Percentiles rank a stretch among this genome's conserved stretches.
phyloP scores from a whole-genome alignment of 1,140 invertebrate genomes.

The Drosophila takahashii region DNA sequence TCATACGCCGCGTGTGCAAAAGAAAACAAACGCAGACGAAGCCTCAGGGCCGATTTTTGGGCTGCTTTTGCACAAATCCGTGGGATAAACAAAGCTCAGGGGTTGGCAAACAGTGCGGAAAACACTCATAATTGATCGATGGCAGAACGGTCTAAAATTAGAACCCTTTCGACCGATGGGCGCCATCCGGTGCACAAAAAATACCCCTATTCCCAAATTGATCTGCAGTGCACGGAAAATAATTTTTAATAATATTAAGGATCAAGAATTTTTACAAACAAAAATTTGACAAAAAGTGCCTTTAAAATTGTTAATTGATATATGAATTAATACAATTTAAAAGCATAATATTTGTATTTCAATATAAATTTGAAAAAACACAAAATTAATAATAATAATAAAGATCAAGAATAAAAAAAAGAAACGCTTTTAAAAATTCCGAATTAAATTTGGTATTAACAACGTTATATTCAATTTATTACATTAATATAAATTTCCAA shows the following conservation, averaged over 20 bases:
- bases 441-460: neutral
- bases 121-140: conserved; percentile 38
- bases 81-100: conserved; percentile 40
- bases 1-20: conserved; percentile 68
- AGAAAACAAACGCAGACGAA: conserved; percentile 58
- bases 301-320: too few species aligned
- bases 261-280: too few species aligned
- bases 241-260: neutral
- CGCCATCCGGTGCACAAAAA: conserved; percentile 44
- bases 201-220: conserved; percentile 10
- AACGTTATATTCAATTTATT: too few species aligned
- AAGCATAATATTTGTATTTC: too few species aligned
- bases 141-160: conserved; percentile 33
- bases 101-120: conserved; percentile 7
- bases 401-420: too few species aligned
- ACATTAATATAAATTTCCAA: too few species aligned
- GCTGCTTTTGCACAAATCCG: conserved; percentile 21
- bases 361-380: too few species aligned
- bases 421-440: too few species aligned
- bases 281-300: too few species aligned
- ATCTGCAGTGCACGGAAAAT: conserved; percentile 13
- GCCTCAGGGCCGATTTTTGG: conserved; percentile 4
- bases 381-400: too few species aligned
- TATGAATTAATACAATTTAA: too few species aligned
- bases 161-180: conserved; percentile 26